phyloP scores from a whole-genome alignment of 2,797 vertebrate genomes.

The Antrozous pallidus region DNA sequence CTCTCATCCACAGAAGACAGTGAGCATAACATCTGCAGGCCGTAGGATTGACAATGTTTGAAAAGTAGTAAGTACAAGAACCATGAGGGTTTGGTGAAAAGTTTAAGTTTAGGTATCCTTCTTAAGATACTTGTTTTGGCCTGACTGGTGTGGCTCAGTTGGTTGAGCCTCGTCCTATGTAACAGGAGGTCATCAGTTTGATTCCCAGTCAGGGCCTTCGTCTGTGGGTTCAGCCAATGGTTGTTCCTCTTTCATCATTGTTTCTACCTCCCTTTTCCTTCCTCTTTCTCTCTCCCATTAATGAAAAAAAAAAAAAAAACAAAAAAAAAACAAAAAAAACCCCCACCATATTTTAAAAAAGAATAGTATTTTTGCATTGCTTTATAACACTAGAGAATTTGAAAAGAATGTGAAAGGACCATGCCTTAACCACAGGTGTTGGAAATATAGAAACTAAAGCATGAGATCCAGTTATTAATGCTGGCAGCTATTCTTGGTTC shows the following conservation, averaged over 20 bases:
- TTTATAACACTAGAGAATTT: background rate
- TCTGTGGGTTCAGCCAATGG: no score
- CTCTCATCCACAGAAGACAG: background rate
- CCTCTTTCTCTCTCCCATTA: no score
- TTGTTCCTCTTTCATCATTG: no score
- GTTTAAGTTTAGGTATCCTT: background rate
- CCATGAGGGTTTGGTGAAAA: background rate
- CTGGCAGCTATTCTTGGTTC: background rate
- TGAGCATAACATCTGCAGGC: background rate
- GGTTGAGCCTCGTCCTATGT: no score
- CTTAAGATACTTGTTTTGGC: conserved; percentile 10
- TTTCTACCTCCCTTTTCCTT: no score
- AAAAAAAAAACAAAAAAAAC: no score
- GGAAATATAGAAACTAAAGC: background rate
- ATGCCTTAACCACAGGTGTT: background rate
- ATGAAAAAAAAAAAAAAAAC: no score
- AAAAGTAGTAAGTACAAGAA: background rate
- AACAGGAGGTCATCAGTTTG: no score
- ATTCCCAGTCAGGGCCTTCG: no score
- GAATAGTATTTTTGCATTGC: background rate
- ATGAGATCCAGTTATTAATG: background rate
- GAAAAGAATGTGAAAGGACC: background rate
- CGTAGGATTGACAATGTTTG: background rate
- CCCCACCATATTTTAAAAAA: no score
- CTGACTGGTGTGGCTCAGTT: no score